Conservation (phyloP, 1,140 invertebrate species). For the Tetragonula clypearis region DNA sequence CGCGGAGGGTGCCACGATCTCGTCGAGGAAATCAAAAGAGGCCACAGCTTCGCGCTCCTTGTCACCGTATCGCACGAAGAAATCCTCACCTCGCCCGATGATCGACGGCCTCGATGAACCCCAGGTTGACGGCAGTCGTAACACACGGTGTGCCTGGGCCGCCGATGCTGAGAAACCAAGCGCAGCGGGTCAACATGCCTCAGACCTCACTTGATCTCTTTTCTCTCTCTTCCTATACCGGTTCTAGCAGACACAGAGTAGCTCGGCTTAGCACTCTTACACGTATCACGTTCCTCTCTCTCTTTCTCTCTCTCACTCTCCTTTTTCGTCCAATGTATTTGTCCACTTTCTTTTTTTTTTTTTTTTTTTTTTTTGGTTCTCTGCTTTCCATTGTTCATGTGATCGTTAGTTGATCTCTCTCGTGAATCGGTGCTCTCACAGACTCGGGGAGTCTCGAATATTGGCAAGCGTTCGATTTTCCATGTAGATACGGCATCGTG, state of each 20-base stretch:
- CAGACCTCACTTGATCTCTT: conserved; percentile 70
- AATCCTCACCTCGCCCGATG: conserved; percentile 86
- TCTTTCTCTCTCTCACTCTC: conserved; percentile 49
- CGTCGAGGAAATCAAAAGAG: conserved; percentile 90
- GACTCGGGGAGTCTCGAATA: not conserved
- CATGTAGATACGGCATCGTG: not conserved
- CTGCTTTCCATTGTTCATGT: conserved; percentile 28
- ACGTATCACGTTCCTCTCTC: conserved; percentile 57
- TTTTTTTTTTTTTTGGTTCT: conserved; percentile 6
- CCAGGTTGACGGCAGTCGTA: conserved; percentile 81
- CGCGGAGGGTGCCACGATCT: conserved; percentile 81
- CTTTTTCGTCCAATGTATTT: not conserved
- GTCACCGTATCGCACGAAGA: conserved; percentile 90
- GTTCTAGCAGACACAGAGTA: conserved; percentile 76
- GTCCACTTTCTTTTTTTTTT: conserved; percentile 15
- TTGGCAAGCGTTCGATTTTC: conserved; percentile 52
- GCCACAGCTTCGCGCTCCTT: conserved; percentile 89
- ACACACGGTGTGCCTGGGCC: conserved; percentile 83
- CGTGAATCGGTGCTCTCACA: conserved; percentile 3
- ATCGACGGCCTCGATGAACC: conserved; percentile 84
- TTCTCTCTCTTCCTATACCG: conserved; percentile 71
- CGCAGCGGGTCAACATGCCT: conserved; percentile 75
- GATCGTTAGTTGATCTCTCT: conserved; percentile 52
- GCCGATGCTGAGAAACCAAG: conserved; percentile 83
- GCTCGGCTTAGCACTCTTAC: conserved; percentile 75